Base-by-base conservation (phyloP, 2,113 vertebrate genomes). In the Halcyon malimbica region DNA sequence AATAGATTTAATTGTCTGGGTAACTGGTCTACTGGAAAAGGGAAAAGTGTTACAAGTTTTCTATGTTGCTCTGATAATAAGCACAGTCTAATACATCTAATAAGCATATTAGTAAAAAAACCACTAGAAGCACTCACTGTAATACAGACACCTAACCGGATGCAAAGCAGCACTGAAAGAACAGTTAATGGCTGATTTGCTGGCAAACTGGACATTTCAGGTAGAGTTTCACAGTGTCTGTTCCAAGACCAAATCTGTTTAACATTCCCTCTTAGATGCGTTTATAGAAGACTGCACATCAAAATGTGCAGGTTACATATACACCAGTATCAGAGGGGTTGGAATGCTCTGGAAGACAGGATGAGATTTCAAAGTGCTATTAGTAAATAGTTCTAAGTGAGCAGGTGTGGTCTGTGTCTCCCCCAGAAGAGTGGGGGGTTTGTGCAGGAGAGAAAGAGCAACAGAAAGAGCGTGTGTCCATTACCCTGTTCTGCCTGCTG, bases 321-420 rank as follows among this genome's bases (percentile, higher is more conserved):
- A 56, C 16, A 56, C 16, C 18, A 28, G 8, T 11, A 17, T 26
- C 35, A 74, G 54, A 89, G 33, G 29, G 25, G 7, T 4, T 64
- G 37, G 69, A 86, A 50, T n/a, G 39, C 56, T 53, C 59, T 64
- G 37, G 15, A 70, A 85, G 48, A 65, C 19, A 76, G 42, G 33
- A 33, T 70, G 21, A 75, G 48, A 42, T 57, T 79, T 84, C 80
- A 68, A 42, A 79, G 39, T 67, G 0, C 24, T 60, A 24, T 41
- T 48, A 65, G 68, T 62, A 37, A 62, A 60, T 46, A 46, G 25
- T 33, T 68, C 33, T 62, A 48, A 73, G 74, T 48, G 28, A 56
- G 39, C 23, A 74, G 7, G 11, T 2, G 28, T 4, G 1, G 16
- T 0, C 29, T 14, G 39, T 6, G 13, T 1, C 35, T 33, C 31